Evolutionary conservation across 2,797 vertebrate genomes (phyloP).

Genomic region (Xiphophorus birchmanni): DNA sequence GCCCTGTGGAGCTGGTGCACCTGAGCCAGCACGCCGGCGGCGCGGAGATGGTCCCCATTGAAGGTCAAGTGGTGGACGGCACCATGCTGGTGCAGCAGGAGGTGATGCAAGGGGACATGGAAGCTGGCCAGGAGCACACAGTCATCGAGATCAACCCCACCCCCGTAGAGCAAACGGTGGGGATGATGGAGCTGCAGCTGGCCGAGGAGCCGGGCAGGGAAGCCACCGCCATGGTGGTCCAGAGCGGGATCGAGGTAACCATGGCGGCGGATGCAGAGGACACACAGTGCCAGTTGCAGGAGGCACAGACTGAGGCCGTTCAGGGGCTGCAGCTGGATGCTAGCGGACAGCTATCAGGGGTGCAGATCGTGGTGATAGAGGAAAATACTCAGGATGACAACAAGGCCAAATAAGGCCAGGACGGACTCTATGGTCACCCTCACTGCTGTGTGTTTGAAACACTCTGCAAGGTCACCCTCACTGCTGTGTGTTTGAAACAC

Average conservation of each 20-base stretch:
- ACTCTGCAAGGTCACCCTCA: background rate
- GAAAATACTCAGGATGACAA: conserved; percentile 77
- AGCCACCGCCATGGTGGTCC: conserved; percentile 80
- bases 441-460: conserved; percentile 27
- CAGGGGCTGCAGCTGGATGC: conserved; percentile 86
- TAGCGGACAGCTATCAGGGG: conserved; percentile 88
- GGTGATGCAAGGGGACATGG: conserved; percentile 74
- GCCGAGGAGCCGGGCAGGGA: conserved; percentile 67
- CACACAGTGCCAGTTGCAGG: conserved; percentile 69
- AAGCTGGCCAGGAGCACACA: conserved; percentile 79
- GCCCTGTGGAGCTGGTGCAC: conserved; percentile 91
- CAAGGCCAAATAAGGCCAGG: conserved; percentile 65
- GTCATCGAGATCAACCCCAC: conserved; percentile 94
- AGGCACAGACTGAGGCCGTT: conserved; percentile 78
- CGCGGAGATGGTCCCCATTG: conserved; percentile 77
- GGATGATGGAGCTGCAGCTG: conserved; percentile 79
- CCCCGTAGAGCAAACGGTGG: conserved; percentile 76
- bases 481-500: conserved; percentile 23
- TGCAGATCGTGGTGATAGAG: conserved; percentile 93
- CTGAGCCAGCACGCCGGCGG: conserved; percentile 82
- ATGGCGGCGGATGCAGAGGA: conserved; percentile 61
- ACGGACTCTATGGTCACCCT: background rate
- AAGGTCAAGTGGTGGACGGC: conserved; percentile 83
- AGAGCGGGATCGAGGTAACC: conserved; percentile 80
- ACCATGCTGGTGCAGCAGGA: conserved; percentile 78